Evolutionary conservation across 2,888 invertebrate species (phyloP).

Genomic region (Drosophila nr. fundita): DNA sequence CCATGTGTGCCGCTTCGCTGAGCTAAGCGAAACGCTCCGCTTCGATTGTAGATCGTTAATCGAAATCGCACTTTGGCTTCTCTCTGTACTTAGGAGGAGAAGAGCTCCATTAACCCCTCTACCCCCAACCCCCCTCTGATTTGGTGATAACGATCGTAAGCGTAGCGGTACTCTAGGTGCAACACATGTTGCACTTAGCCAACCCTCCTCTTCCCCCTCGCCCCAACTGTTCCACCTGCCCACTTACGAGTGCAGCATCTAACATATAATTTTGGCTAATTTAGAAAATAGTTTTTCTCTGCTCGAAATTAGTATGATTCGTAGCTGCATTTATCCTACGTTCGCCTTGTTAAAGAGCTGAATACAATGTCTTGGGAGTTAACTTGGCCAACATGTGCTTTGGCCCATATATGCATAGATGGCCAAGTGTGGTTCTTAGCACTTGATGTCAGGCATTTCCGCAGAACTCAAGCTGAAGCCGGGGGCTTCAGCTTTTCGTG

Average conservation of each 20-base stretch:
- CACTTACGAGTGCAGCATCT: slow-evolving; percentile 22
- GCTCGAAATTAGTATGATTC: slow-evolving; percentile 70
- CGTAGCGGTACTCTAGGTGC: slow-evolving; percentile 73
- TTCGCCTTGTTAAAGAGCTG: slow-evolving; percentile 61
- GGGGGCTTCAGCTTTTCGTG: not conserved
- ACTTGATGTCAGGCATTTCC: slow-evolving; percentile 37
- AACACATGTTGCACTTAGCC: slow-evolving; percentile 76
- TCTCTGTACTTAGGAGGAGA: slow-evolving; percentile 56
- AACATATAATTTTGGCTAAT: slow-evolving; percentile 73
- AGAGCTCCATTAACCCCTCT: slow-evolving; percentile 83
- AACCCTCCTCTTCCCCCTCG: not conserved
- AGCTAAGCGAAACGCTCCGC: slow-evolving; percentile 1
- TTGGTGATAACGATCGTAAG: slow-evolving; percentile 85
- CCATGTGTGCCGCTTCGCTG: slow-evolving; percentile 68
- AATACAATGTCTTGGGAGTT: slow-evolving; percentile 1
- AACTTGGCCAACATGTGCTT: slow-evolving; percentile 63
- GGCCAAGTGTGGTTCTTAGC: slow-evolving; percentile 5
- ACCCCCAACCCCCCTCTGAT: slow-evolving; percentile 68
- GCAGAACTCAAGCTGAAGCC: slow-evolving; percentile 32
- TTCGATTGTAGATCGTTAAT: slow-evolving; percentile 56
- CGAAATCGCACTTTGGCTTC: slow-evolving; percentile 50
- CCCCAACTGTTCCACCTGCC: not conserved
- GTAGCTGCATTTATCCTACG: slow-evolving; percentile 53
- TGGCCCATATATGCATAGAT: slow-evolving; percentile 47
- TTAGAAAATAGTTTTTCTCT: slow-evolving; percentile 71